These are phyloP conservation scores for Ceramica pisi DNA, from an alignment of 2,888 invertebrate species.

Conservation along the genomic window DNA sequence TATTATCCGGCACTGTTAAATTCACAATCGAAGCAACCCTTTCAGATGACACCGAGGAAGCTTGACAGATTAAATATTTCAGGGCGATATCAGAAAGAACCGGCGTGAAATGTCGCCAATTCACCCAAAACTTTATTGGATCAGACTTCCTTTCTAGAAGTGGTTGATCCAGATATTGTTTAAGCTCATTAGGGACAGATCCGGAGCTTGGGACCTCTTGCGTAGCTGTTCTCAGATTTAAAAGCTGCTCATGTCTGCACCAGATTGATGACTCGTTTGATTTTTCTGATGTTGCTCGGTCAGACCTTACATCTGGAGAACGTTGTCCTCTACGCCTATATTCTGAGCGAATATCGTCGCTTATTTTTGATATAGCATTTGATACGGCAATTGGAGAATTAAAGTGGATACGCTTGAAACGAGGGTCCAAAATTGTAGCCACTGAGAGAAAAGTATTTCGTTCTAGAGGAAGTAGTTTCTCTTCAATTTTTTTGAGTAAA, in stretches of 20 bases:
- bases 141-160: constrained; percentile 37
- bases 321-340: constrained; percentile 24
- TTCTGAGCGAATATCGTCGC: constrained; percentile 52
- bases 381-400: not conserved
- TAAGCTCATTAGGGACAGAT: constrained; percentile 59
- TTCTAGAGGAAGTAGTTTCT: too few species aligned
- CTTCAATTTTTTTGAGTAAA: too few species aligned
- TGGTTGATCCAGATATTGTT: constrained; percentile 66
- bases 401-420: not conserved
- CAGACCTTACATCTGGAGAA: not conserved
- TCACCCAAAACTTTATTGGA: constrained; percentile 61
- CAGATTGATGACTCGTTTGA: not conserved
- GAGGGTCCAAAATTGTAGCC: constrained; percentile 13
- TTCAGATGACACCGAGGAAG: too few species aligned
- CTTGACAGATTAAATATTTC: constrained; percentile 6
- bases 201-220: constrained; percentile 50
- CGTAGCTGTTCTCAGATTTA: constrained; percentile 47
- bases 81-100: constrained; percentile 49
- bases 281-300: not conserved
- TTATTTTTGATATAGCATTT: constrained; percentile 18
- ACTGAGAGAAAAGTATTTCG: too few species aligned
- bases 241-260: constrained; percentile 28
- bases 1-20: too few species aligned
- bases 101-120: constrained; percentile 21
- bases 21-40: too few species aligned